A percentile compares a stretch with the other conserved stretches of the same genome.
Conservation (phyloP, 2,113 vertebrate species). For the Trematocara stigmaticum region DNA sequence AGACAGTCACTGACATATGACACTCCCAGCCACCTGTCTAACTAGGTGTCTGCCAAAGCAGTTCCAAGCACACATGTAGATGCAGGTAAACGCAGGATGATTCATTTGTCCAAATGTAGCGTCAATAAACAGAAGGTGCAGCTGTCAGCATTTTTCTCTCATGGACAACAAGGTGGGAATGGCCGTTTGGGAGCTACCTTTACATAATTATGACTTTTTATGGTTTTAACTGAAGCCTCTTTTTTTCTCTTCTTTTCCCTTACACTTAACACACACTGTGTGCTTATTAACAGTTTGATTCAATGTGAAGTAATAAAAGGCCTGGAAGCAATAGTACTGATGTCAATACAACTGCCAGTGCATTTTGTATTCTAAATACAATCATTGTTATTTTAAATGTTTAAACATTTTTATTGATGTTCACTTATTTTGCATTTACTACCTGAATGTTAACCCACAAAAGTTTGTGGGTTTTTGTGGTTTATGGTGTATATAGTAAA, state of each 20-base stretch:
- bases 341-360: not conserved
- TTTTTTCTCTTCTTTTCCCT: not conserved
- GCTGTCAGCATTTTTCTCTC: not conserved
- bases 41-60: constrained; percentile 32
- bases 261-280: not conserved
- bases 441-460: not conserved
- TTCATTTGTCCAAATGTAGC: not conserved
- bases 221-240: not conserved
- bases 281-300: not conserved
- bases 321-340: not conserved
- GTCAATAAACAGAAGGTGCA: not conserved
- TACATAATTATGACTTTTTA: not conserved
- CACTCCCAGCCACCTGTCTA: constrained; percentile 59
- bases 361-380: not conserved
- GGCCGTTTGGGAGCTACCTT: not conserved
- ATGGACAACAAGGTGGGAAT: not conserved
- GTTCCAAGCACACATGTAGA: not conserved
- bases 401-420: not conserved
- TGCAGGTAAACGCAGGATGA: constrained; percentile 25
- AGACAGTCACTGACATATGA: constrained; percentile 63
- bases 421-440: not conserved
- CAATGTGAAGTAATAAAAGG: not conserved
- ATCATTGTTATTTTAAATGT: not conserved
- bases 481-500: not conserved
- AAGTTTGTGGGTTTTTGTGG: not conserved